A percentile compares a stretch with the other conserved stretches of the same genome.
phyloP scores from a whole-genome alignment of 1,140 invertebrate species.

The Camponotus floridanus region DNA sequence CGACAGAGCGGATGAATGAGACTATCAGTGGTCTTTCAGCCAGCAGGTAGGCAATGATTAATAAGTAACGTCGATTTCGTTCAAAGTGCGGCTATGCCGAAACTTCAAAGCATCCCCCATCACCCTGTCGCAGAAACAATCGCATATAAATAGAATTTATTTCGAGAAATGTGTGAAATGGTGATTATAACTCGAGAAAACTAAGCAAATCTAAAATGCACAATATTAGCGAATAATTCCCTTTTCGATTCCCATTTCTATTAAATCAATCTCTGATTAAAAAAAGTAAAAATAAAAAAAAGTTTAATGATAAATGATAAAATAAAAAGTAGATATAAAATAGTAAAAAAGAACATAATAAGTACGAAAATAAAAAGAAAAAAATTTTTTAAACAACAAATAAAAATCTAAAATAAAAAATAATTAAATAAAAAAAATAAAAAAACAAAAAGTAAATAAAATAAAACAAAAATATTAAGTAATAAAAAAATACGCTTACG shows the following conservation, averaged over 20 bases:
- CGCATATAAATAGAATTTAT: conserved; percentile 66
- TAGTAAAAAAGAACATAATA: too few relatives aligned
- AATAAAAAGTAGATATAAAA: too few relatives aligned
- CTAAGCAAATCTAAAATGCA: background rate
- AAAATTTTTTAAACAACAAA: too few relatives aligned
- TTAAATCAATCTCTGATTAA: background rate
- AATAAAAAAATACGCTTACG: background rate
- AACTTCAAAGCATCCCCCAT: conserved; percentile 12
- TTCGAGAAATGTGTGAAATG: conserved; percentile 61
- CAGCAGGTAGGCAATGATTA: conserved; percentile 70
- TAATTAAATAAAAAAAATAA: too few relatives aligned
- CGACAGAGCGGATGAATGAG: conserved; percentile 73
- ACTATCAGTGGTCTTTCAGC: conserved; percentile 72
- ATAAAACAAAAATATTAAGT: too few relatives aligned
- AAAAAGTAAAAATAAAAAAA: background rate
- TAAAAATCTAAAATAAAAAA: too few relatives aligned
- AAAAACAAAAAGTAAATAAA: too few relatives aligned
- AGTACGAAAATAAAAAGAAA: too few relatives aligned
- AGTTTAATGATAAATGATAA: too few relatives aligned
- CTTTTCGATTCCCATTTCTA: background rate
- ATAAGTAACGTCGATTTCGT: conserved; percentile 76
- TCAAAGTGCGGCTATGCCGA: conserved; percentile 42
- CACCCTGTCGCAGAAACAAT: conserved; percentile 29
- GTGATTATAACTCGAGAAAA: conserved; percentile 32
- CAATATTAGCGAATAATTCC: conserved; percentile 22